Conservation (phyloP, 2,888 invertebrate species). For the Ceramica pisi region DNA sequence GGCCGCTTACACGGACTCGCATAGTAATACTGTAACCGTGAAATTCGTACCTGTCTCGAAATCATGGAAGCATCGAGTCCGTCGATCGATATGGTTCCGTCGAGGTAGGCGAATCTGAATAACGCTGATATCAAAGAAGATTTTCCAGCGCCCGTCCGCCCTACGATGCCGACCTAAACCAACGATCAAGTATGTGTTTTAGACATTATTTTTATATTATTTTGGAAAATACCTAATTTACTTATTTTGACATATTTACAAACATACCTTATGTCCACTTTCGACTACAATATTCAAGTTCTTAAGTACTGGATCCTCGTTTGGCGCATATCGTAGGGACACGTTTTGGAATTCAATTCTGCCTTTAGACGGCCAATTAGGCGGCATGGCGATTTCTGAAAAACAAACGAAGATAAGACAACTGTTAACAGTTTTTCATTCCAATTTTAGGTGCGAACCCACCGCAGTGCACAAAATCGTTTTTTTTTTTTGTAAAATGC, state of each 20-base stretch:
- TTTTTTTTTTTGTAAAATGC: too few relatives aligned
- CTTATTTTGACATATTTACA: constrained; percentile 1
- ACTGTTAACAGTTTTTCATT: too few relatives aligned
- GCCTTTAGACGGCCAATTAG: constrained; percentile 92
- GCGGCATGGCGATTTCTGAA: constrained; percentile 88
- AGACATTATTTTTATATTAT: constrained; percentile 2
- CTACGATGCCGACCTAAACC: constrained; percentile 91
- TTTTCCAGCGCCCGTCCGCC: constrained; percentile 94
- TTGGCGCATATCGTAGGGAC: constrained; percentile 91
- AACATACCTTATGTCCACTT: constrained; percentile 86
- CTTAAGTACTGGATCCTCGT: constrained; percentile 92
- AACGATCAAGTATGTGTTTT: constrained; percentile 3
- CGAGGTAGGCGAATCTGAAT: constrained; percentile 92
- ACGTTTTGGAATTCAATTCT: constrained; percentile 91
- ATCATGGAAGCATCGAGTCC: constrained; percentile 90
- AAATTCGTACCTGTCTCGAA: constrained; percentile 86
- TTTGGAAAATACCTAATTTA: not conserved
- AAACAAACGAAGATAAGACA: constrained; percentile 2
- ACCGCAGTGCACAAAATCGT: too few relatives aligned
- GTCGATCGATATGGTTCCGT: constrained; percentile 92
- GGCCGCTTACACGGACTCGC: constrained; percentile 24
- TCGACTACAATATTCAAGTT: constrained; percentile 83
- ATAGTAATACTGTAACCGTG: constrained; percentile 38
- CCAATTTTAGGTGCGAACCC: too few relatives aligned
- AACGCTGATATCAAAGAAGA: constrained; percentile 93